phyloP scores from a whole-genome alignment of 2,113 vertebrate genomes.

The Stegostoma tigrinum region DNA sequence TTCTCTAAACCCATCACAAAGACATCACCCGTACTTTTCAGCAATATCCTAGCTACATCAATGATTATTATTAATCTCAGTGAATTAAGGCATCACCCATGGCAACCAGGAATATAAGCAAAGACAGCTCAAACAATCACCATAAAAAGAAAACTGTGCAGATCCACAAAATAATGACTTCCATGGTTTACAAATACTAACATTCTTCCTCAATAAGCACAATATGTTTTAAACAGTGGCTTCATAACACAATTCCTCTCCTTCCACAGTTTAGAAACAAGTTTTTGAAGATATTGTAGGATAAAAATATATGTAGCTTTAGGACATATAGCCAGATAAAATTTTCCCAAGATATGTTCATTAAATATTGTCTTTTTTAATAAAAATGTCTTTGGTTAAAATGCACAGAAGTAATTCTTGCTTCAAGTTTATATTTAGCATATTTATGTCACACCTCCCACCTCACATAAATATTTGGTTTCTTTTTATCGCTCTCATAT shows the following conservation, averaged over 20 bases:
- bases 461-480: background rate
- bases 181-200: background rate
- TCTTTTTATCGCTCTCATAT: background rate
- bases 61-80: background rate
- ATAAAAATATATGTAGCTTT: background rate
- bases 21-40: too few relatives aligned
- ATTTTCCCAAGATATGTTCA: background rate
- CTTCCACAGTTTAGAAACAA: background rate
- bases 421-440: background rate
- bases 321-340: background rate
- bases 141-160: background rate
- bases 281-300: background rate
- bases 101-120: background rate
- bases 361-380: background rate
- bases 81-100: background rate
- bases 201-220: background rate
- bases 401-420: background rate
- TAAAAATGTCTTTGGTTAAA: background rate
- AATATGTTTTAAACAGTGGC: background rate
- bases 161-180: background rate
- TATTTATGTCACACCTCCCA: background rate
- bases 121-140: background rate
- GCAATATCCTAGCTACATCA: too few relatives aligned
- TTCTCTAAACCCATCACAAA: too few relatives aligned
- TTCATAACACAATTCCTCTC: background rate